These are phyloP conservation scores for Pseudopleuronectes americanus DNA, from an alignment of 2,797 vertebrate genomes.

Conservation along the genomic window DNA sequence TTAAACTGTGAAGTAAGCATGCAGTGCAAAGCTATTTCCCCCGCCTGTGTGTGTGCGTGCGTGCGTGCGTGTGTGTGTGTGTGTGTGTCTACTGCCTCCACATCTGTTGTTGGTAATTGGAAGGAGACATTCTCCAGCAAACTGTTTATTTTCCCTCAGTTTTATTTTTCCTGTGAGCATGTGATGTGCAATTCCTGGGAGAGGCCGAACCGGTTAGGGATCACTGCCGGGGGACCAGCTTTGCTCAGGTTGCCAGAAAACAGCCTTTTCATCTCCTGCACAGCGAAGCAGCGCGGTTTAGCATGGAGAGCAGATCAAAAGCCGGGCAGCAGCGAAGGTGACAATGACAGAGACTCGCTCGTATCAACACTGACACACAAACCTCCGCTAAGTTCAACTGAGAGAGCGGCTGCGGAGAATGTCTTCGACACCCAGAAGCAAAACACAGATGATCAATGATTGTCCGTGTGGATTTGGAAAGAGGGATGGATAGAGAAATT, in stretches of 20 bases:
- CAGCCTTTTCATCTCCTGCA: conserved; percentile 76
- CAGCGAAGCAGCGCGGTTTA: conserved; percentile 55
- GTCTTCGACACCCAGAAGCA: conserved; percentile 42
- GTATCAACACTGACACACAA: conserved; percentile 58
- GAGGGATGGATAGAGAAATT: conserved; percentile 39
- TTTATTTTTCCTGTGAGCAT: conserved; percentile 61
- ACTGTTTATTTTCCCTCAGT: conserved; percentile 70
- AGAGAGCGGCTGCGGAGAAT: conserved; percentile 29
- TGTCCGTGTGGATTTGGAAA: conserved; percentile 43
- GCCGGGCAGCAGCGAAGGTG: conserved; percentile 59
- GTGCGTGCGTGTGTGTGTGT: no score
- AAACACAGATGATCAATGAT: conserved; percentile 44
- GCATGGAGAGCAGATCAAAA: conserved; percentile 72
- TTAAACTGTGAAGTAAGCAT: conserved; percentile 9
- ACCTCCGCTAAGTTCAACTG: conserved; percentile 48
- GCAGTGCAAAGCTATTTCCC: background rate
- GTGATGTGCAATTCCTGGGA: conserved; percentile 73
- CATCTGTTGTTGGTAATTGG: conserved; percentile 70
- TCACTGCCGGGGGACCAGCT: conserved; percentile 70
- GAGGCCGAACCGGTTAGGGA: conserved; percentile 69
- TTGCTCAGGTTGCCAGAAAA: conserved; percentile 77
- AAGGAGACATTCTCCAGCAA: conserved; percentile 50
- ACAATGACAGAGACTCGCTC: conserved; percentile 66
- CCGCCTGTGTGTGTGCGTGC: background rate
- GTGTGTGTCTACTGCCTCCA: conserved; percentile 24